Evolutionary conservation across 2,888 invertebrate genomes (phyloP), one percentile per base, ranked within the genome.

Genomic region (Drosophila engyochracea): DNA sequence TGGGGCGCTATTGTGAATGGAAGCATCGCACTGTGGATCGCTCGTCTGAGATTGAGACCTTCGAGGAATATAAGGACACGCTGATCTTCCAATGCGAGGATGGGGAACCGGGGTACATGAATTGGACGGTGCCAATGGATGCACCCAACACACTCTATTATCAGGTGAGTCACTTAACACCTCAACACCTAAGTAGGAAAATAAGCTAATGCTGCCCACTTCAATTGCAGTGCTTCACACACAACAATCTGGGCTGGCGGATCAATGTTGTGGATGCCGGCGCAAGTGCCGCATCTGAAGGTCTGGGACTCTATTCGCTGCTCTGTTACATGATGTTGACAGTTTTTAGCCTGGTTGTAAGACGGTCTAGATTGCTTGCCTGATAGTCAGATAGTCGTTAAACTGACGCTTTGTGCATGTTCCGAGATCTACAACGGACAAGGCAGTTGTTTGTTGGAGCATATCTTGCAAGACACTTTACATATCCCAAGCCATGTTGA

Each of bases 231-330:
- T 98, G 98, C 93, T 98, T 97, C 94, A 96, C 96, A n/a, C 98
- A 98, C 94, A 97, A 96, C 81, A 97, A 97, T 93, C 94, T 98
- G 35, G 98, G 98, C 58, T 98, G 98, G 98, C 98, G 97, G 93
- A 98, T 98, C 84, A 96, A 97, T 93, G 97, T 98, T 4, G 96
- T 97, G 54, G 85, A 89, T 53, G 83, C 89, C 41, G 84, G 89
- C 2, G 83, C 86, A 9, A 65, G 73, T 51, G 66, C 31, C 5
- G 81, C 80, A 53, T 37, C 73, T 4, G 6, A n/a, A 25, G 37
- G 70, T n/a, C 35, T 70, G 4, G 19, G 19, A 44, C 67, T 61
- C 39, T 69, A 80, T 35, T 73, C 85, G 19, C 58, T 82, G 68
- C 62, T 86, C 28, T 51, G 87, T 47, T 83, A 77, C 70, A 82